These are phyloP conservation scores for Parazoanthus atlanticus DNA, from an alignment of 92 coral and sea anemone species.

Conservation along the genomic window DNA sequence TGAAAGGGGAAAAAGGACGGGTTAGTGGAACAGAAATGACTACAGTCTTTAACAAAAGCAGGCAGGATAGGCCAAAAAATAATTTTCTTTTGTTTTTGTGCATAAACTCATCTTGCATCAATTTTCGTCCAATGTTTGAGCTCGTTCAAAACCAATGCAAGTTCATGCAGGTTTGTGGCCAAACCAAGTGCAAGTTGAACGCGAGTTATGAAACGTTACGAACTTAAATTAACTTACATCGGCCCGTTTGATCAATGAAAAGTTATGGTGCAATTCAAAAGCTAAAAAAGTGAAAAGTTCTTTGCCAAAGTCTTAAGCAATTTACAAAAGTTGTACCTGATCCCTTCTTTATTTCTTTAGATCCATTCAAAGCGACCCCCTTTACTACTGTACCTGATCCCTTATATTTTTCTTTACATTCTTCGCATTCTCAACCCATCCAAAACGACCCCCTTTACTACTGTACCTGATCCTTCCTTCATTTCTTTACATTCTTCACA, in stretches of 20 bases:
- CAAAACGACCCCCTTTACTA: no score
- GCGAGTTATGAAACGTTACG: no score
- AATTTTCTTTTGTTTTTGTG: no score
- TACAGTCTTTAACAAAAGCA: not conserved
- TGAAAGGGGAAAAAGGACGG: slow-evolving; percentile 14
- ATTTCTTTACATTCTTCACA: no score
- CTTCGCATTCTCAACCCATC: not conserved
- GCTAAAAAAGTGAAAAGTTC: no score
- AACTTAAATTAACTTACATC: not conserved
- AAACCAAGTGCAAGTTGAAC: not conserved
- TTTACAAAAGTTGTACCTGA: slow-evolving; percentile 42
- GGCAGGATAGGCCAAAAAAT: no score
- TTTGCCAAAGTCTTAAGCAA: not conserved
- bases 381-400: slow-evolving; percentile 51
- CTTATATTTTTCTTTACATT: slow-evolving; percentile 76
- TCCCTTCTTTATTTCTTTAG: slow-evolving; percentile 76
- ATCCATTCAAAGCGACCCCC: not conserved
- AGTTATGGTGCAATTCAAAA: not conserved
- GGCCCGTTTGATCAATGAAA: not conserved
- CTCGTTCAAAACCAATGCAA: no score
- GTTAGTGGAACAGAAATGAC: not conserved
- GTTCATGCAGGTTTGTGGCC: no score
- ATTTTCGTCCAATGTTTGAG: no score
- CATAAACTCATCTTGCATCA: no score
- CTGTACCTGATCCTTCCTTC: no score